phyloP scores from a whole-genome alignment of 2,888 invertebrate species.

The Pomacea canaliculata region DNA sequence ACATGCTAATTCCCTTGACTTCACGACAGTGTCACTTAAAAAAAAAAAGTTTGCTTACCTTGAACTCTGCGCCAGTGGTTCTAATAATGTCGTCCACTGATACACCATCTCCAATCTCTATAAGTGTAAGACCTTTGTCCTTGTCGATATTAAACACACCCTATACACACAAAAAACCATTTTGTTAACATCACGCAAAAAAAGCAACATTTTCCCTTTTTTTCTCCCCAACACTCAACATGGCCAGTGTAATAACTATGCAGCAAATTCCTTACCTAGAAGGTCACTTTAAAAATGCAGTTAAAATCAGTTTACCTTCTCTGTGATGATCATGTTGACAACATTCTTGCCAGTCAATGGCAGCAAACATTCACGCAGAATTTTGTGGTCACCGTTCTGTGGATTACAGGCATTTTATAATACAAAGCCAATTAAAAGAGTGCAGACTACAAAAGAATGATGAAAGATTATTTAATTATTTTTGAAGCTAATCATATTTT shows the following conservation, averaged over 20 bases:
- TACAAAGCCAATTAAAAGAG: background rate
- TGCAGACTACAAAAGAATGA: background rate
- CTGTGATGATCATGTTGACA: conserved; percentile 96
- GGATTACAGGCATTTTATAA: background rate
- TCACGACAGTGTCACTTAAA: no score
- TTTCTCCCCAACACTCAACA: no score
- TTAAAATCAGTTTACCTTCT: conserved; percentile 77
- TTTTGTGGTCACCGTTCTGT: conserved; percentile 87
- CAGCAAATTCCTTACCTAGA: no score
- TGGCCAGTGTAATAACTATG: no score
- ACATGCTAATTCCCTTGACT: no score
- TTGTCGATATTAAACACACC: conserved; percentile 92
- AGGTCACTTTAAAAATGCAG: no score
- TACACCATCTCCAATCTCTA: conserved; percentile 89
- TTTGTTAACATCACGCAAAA: background rate
- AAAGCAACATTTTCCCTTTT: no score
- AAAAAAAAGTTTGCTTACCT: conserved; percentile 71
- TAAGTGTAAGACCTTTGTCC: conserved; percentile 82
- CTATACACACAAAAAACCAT: conserved; percentile 70
- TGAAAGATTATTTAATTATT: background rate
- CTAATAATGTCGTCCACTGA: conserved; percentile 87
- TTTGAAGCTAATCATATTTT: no score
- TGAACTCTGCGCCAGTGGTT: conserved; percentile 89
- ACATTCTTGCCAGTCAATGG: conserved; percentile 95
- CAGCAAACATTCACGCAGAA: conserved; percentile 85